Conservation (phyloP, 92 coral and sea anemone genomes). For the Phenganax subtilis region DNA sequence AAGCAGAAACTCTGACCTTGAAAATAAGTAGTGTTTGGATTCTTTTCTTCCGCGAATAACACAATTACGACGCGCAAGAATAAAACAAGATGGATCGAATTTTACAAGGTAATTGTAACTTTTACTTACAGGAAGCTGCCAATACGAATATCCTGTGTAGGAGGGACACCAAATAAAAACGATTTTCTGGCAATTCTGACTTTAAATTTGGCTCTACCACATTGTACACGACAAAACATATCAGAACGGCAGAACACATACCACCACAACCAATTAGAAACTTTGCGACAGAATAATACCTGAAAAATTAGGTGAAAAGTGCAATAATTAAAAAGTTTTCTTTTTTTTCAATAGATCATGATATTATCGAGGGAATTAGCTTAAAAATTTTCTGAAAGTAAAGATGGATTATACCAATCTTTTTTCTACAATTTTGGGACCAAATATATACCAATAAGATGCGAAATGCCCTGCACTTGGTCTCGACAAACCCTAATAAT, state of each 20-base stretch:
- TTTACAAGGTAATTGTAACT: too few relatives aligned
- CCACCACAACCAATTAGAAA: neutral
- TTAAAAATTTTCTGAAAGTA: too few relatives aligned
- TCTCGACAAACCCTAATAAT: too few relatives aligned
- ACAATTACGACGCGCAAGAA: too few relatives aligned
- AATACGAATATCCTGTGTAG: neutral
- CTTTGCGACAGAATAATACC: conserved; percentile 12
- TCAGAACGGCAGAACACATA: neutral
- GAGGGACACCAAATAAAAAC: neutral
- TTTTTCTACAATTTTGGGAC: too few relatives aligned
- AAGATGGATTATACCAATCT: too few relatives aligned
- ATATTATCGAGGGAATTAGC: neutral
- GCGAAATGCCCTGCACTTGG: too few relatives aligned
- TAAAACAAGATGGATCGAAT: too few relatives aligned
- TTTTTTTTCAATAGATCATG: neutral
- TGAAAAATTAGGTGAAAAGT: neutral
- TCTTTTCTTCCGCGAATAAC: too few relatives aligned
- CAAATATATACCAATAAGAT: neutral
- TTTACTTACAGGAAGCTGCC: neutral
- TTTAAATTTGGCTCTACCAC: neutral
- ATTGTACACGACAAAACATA: neutral
- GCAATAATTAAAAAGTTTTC: neutral
- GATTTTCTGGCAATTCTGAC: neutral
- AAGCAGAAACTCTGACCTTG: too few relatives aligned
- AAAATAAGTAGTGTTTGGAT: too few relatives aligned